A percentile compares a stretch with the other conserved stretches of the same genome.
Conservation (phyloP, 2,888 invertebrate genomes). For the Empis stercorea region DNA sequence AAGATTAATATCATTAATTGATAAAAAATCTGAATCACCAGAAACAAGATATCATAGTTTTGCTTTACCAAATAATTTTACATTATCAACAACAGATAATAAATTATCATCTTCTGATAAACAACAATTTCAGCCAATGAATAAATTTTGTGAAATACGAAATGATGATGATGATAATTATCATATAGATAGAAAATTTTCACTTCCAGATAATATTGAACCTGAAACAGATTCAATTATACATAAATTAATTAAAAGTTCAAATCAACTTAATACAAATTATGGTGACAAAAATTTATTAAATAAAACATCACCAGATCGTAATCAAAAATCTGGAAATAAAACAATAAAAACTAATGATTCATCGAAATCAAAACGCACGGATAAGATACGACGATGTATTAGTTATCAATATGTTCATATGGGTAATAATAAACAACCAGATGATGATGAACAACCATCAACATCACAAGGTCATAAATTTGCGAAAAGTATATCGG, state of each 20-base stretch:
- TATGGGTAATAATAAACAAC: slow-evolving; percentile 16
- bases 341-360: not conserved
- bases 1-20: slow-evolving; percentile 15
- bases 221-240: not conserved
- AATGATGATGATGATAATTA: too few species aligned
- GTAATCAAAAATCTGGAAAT: not conserved
- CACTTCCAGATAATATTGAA: not conserved
- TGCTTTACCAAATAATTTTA: not conserved
- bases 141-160: slow-evolving; percentile 1
- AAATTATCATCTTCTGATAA: not conserved
- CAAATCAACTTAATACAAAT: not conserved
- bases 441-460: not conserved
- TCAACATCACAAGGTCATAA: slow-evolving; percentile 1
- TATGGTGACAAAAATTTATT: not conserved
- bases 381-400: slow-evolving; percentile 29
- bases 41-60: not conserved
- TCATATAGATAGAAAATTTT: not conserved
- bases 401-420: slow-evolving; percentile 40
- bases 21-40: too few species aligned
- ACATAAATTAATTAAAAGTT: not conserved
- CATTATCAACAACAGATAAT: not conserved
- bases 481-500: slow-evolving; percentile 8
- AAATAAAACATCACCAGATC: not conserved
- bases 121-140: too few species aligned
- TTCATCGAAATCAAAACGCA: not conserved